Evolutionary conservation across 2,888 invertebrate species (phyloP).

Genomic region (Theretra japonica): DNA sequence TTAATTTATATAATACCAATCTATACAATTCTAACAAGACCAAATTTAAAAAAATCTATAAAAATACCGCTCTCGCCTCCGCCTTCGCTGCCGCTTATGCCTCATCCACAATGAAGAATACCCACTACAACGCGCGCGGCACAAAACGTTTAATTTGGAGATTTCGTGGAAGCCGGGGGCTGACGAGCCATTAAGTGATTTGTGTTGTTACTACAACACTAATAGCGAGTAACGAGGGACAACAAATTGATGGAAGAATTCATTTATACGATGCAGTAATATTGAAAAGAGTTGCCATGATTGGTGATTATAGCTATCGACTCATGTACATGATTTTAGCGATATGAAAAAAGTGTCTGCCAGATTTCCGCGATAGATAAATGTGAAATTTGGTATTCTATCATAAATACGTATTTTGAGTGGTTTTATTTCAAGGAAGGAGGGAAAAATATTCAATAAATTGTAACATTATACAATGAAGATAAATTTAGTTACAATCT

Average conservation of each 20-base stretch:
- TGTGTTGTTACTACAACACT: slow-evolving; percentile 43
- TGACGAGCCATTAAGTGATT: slow-evolving; percentile 67
- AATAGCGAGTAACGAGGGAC: slow-evolving; percentile 13
- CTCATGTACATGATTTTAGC: too few relatives aligned
- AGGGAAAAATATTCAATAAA: too few relatives aligned
- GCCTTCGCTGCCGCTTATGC: slow-evolving; percentile 26
- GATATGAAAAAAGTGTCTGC: too few relatives aligned
- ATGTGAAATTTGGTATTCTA: too few relatives aligned
- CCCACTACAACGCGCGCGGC: slow-evolving; percentile 59
- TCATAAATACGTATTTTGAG: too few relatives aligned
- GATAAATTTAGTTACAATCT: too few relatives aligned
- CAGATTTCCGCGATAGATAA: too few relatives aligned
- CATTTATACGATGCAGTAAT: neutral
- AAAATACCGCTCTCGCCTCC: slow-evolving; percentile 12
- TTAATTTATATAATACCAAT: too few relatives aligned
- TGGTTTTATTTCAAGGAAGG: too few relatives aligned
- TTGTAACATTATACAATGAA: too few relatives aligned
- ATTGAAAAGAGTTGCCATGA: too few relatives aligned
- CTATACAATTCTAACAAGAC: neutral
- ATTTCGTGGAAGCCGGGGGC: slow-evolving; percentile 61
- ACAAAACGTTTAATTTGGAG: slow-evolving; percentile 74
- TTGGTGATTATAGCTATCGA: too few relatives aligned
- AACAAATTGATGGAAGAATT: neutral
- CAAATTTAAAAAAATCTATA: neutral
- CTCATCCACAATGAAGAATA: slow-evolving; percentile 49